Conservation (phyloP, 2,797 vertebrate species). For the Echeneis naucrates region DNA sequence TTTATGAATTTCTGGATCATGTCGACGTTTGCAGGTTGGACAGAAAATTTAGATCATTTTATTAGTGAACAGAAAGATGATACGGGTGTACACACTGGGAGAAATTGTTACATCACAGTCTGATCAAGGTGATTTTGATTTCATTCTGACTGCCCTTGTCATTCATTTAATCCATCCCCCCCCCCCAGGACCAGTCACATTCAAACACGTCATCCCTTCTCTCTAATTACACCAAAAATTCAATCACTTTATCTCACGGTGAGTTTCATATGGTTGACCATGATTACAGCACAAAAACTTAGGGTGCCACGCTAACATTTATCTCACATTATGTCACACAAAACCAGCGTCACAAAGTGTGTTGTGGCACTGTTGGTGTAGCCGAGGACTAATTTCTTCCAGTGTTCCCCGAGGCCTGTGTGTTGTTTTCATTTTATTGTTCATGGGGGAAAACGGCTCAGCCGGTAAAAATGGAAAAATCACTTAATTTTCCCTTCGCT, state of each 20-base stretch:
- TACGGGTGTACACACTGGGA: not conserved
- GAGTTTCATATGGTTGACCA: conserved; percentile 56
- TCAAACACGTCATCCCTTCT: conserved; percentile 17
- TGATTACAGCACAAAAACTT: conserved; percentile 33
- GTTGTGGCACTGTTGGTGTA: conserved; percentile 66
- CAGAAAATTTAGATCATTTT: not conserved
- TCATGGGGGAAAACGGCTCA: conserved; percentile 63
- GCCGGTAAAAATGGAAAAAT: conserved; percentile 74
- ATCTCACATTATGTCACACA: conserved; percentile 32
- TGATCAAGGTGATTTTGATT: conserved; percentile 26
- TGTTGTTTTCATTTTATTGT: conserved; percentile 75
- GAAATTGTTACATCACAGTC: conserved; percentile 1
- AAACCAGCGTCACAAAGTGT: conserved; percentile 37
- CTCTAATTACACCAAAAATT: conserved; percentile 28
- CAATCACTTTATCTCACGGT: conserved; percentile 33
- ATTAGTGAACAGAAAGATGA: not conserved
- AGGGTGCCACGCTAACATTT: conserved; percentile 27
- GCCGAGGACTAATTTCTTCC: conserved; percentile 71
- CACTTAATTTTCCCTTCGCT: conserved; percentile 63
- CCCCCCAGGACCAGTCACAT: conserved; percentile 13
- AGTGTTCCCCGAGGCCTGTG: conserved; percentile 50
- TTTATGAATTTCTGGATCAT: conserved; percentile 10
- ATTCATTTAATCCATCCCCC: conserved; percentile 33
- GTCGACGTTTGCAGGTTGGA: not conserved
- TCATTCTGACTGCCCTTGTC: conserved; percentile 3